phyloP scores from a whole-genome alignment of 2,888 invertebrate species.

The Endotricha flammealis region DNA sequence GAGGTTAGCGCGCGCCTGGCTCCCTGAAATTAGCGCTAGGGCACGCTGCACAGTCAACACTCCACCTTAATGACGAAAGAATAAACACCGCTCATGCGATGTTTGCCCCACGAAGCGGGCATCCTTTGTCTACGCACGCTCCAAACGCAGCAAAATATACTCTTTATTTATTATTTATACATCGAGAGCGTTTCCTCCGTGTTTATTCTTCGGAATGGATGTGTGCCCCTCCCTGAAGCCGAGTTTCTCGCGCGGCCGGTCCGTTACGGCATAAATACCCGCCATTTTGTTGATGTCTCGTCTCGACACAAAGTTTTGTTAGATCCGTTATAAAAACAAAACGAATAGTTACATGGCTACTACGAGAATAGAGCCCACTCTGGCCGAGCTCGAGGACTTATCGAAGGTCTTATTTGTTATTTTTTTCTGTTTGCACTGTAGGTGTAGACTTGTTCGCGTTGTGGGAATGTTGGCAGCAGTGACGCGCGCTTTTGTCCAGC shows the following conservation, averaged over 20 bases:
- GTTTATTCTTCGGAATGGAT: slow-evolving; percentile 73
- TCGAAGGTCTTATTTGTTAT: slow-evolving; percentile 43
- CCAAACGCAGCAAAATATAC: slow-evolving; percentile 63
- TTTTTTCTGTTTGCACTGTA: slow-evolving; percentile 44
- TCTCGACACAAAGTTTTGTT: slow-evolving; percentile 30
- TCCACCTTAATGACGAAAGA: slow-evolving; percentile 70
- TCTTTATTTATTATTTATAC: slow-evolving; percentile 74
- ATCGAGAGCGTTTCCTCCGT: slow-evolving; percentile 64
- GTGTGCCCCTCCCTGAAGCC: slow-evolving; percentile 46
- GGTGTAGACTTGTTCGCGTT: slow-evolving; percentile 28
- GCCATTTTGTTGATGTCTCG: slow-evolving; percentile 45
- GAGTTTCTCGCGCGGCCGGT: slow-evolving; percentile 41
- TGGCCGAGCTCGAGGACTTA: slow-evolving; percentile 33
- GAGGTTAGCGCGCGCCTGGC: slow-evolving; percentile 22
- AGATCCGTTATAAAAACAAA: slow-evolving; percentile 57
- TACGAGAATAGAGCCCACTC: slow-evolving; percentile 31
- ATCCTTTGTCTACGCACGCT: slow-evolving; percentile 66
- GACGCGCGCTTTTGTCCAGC: slow-evolving; percentile 40
- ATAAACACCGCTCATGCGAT: slow-evolving; percentile 55
- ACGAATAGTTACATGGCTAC: slow-evolving; percentile 40
- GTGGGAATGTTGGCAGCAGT: slow-evolving; percentile 37
- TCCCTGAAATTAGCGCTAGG: slow-evolving; percentile 65
- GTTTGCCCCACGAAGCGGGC: slow-evolving; percentile 54
- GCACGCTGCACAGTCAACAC: slow-evolving; percentile 54
- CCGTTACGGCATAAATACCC: slow-evolving; percentile 45